Percentiles rank a stretch among this genome's conserved stretches.
These are phyloP conservation scores for Sciurus vulgaris DNA, from an alignment of 2,797 vertebrate species.

Conservation along the genomic window DNA sequence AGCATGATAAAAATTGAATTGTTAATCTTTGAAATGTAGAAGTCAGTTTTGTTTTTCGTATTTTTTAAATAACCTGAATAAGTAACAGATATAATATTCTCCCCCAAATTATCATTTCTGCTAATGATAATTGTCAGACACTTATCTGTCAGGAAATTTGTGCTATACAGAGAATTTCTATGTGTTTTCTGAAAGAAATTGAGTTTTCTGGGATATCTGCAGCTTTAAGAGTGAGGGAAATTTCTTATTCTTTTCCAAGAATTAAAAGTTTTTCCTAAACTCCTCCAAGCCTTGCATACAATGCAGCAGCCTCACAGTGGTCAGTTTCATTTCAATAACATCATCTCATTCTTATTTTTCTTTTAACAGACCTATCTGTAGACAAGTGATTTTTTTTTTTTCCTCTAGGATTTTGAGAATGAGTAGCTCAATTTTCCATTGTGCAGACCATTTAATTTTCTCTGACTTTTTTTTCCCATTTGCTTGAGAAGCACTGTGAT, in stretches of 20 bases:
- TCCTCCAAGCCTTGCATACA: slow-evolving; percentile 91
- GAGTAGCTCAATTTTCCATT: slow-evolving; percentile 89
- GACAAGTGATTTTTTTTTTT: slow-evolving; percentile 87
- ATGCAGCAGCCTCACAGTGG: slow-evolving; percentile 93
- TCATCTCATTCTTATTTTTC: slow-evolving; percentile 89
- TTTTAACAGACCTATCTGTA: slow-evolving; percentile 90
- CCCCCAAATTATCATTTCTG: not conserved
- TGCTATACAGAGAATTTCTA: not conserved
- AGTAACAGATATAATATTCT: not conserved
- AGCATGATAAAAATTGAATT: slow-evolving; percentile 71
- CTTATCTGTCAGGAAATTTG: not conserved
- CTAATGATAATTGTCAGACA: slow-evolving; percentile 30
- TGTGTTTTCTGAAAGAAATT: slow-evolving; percentile 74
- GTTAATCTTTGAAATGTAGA: slow-evolving; percentile 70
- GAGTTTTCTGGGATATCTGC: slow-evolving; percentile 91
- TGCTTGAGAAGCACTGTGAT: slow-evolving; percentile 87
- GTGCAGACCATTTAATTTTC: slow-evolving; percentile 89
- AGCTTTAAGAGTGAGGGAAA: slow-evolving; percentile 87
- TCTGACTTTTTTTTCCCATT: slow-evolving; percentile 81
- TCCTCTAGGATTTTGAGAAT: slow-evolving; percentile 87
- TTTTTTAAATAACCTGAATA: not conserved
- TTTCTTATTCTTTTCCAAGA: slow-evolving; percentile 74
- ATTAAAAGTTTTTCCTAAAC: slow-evolving; percentile 82
- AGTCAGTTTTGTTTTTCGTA: slow-evolving; percentile 34
- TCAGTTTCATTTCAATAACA: slow-evolving; percentile 91